phyloP scores from a whole-genome alignment of 2,888 invertebrate genomes.

The Leptopterna dolabrata region DNA sequence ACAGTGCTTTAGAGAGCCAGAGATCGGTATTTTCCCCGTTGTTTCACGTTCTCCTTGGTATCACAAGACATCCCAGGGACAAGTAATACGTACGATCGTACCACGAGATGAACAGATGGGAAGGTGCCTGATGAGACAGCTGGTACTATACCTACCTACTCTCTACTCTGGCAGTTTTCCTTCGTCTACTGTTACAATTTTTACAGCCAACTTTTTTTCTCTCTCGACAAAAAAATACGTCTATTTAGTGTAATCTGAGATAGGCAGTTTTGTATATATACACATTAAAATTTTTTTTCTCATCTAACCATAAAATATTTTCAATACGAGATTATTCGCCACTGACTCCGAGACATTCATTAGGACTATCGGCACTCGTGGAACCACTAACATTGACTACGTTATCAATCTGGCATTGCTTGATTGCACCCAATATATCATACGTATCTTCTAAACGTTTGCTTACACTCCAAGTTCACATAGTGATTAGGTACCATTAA shows the following conservation, averaged over 20 bases:
- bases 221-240: conserved; percentile 44
- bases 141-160: background rate
- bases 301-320: background rate
- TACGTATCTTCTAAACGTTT: background rate
- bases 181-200: conserved; percentile 15
- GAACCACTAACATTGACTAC: background rate
- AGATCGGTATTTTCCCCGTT: too few species aligned
- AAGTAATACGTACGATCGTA: too few species aligned
- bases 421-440: background rate
- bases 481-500: too few species aligned
- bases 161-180: conserved; percentile 21
- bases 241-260: conserved; percentile 24
- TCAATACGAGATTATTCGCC: conserved; percentile 18
- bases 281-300: background rate
- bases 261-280: conserved; percentile 41
- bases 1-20: too few species aligned
- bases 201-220: conserved; percentile 26
- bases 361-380: background rate
- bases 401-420: too few species aligned
- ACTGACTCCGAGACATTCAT: conserved; percentile 3
- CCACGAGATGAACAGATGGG: too few species aligned
- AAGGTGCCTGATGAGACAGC: background rate
- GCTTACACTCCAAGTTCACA: too few species aligned
- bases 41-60: too few species aligned
- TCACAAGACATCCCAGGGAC: too few species aligned